Percentiles rank a stretch among this genome's conserved stretches.
phyloP scores from a whole-genome alignment of 2,797 vertebrate genomes.

The Neoniphon sammara region DNA sequence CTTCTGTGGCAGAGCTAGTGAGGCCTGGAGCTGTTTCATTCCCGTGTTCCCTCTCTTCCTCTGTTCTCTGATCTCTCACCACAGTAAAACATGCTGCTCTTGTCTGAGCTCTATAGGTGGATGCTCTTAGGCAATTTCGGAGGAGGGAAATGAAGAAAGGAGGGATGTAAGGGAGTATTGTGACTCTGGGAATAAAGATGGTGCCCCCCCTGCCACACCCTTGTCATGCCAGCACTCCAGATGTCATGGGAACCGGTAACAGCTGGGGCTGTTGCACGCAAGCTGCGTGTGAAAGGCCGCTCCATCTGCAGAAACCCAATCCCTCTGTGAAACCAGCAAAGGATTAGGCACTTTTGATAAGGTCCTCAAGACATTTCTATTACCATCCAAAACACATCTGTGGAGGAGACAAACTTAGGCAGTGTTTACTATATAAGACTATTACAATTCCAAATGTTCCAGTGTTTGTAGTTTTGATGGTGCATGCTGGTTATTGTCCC shows the following conservation, averaged over 20 bases:
- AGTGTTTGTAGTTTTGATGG: not conserved
- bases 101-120: not conserved
- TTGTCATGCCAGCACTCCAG: conserved; percentile 82
- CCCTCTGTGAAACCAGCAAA: conserved; percentile 85
- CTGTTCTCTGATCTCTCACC: not conserved
- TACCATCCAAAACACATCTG: conserved; percentile 76
- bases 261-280: conserved; percentile 80
- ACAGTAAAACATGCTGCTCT: not conserved
- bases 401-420: conserved; percentile 30
- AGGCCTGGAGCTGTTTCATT: not conserved
- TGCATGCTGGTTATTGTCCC: not conserved
- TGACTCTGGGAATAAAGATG: conserved; percentile 59
- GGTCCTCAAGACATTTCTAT: conserved; percentile 83
- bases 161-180: not conserved
- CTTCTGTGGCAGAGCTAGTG: not conserved
- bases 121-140: not conserved
- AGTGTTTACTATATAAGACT: conserved; percentile 37
- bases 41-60: not conserved
- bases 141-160: conserved; percentile 17
- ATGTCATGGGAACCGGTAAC: conserved; percentile 85
- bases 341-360: conserved; percentile 86
- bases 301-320: conserved; percentile 83
- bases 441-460: conserved; percentile 26
- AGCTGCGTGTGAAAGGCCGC: conserved; percentile 80
- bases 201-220: conserved; percentile 72